Conservation (phyloP, 2,888 invertebrate species). For the Drosophila lutescens region DNA sequence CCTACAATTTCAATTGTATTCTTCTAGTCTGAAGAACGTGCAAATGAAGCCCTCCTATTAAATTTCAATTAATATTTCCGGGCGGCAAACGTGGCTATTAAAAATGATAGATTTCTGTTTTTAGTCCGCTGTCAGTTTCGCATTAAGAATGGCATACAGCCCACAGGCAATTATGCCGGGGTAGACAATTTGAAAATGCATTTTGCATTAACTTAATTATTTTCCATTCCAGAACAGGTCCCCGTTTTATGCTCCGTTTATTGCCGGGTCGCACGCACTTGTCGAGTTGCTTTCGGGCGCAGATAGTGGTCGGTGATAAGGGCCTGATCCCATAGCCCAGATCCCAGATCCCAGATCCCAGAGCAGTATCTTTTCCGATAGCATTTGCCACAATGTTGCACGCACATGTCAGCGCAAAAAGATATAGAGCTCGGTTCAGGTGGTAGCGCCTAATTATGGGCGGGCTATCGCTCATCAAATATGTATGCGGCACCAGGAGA, state of each 20-base stretch:
- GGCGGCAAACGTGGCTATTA: constrained; percentile 15
- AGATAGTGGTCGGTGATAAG: constrained; percentile 62
- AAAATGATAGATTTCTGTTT: constrained; percentile 45
- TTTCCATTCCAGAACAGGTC: constrained; percentile 54
- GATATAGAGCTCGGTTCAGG: constrained; percentile 12
- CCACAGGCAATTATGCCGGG: constrained; percentile 32
- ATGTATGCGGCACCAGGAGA: constrained; percentile 54
- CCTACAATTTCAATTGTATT: not conserved
- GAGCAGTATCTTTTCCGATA: constrained; percentile 52
- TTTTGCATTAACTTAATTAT: constrained; percentile 75
- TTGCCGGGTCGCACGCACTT: constrained; percentile 68
- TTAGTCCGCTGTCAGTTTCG: constrained; percentile 6
- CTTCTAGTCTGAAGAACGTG: not conserved
- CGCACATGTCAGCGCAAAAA: constrained; percentile 40
- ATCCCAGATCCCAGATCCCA: constrained; percentile 13
- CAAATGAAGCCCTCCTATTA: not conserved
- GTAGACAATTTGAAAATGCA: constrained; percentile 69
- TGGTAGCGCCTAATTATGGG: constrained; percentile 63
- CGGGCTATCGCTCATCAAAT: constrained; percentile 70
- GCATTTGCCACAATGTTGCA: constrained; percentile 36
- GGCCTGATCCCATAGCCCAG: constrained; percentile 21
- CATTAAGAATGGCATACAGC: constrained; percentile 20
- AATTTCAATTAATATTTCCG: constrained; percentile 17
- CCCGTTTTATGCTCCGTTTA: constrained; percentile 57
- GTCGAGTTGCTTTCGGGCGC: constrained; percentile 22